Conservation (phyloP, 2,888 invertebrate species). For the Drosophila phalerata region DNA sequence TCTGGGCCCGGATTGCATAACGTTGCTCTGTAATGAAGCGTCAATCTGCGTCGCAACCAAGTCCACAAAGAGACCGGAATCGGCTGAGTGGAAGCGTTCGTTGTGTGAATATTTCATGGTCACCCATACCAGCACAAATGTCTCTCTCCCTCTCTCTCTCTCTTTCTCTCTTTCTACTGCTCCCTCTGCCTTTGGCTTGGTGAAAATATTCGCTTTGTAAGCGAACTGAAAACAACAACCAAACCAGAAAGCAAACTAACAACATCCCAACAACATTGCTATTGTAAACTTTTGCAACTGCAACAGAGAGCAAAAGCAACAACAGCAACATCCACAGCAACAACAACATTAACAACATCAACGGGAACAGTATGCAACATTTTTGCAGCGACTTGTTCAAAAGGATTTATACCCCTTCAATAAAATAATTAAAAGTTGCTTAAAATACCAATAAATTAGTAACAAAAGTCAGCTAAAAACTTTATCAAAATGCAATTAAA, state of each 20-base stretch:
- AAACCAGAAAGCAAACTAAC: slow-evolving; percentile 49
- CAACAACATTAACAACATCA: slow-evolving; percentile 18
- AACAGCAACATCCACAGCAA: not conserved
- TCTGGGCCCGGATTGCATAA: slow-evolving; percentile 63
- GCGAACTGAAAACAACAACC: slow-evolving; percentile 46
- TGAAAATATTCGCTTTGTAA: slow-evolving; percentile 66
- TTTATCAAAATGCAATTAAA: not conserved
- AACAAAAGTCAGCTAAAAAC: not conserved
- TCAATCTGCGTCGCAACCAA: slow-evolving; percentile 75
- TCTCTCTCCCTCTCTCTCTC: not conserved
- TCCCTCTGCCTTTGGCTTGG: slow-evolving; percentile 9
- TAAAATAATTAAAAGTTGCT: not conserved
- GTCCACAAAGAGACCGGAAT: slow-evolving; percentile 70
- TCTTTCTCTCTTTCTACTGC: not conserved
- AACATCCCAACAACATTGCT: slow-evolving; percentile 22
- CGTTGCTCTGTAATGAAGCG: slow-evolving; percentile 71
- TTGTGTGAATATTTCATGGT: slow-evolving; percentile 79
- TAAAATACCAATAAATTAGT: not conserved
- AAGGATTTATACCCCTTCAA: slow-evolving; percentile 16
- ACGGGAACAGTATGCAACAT: slow-evolving; percentile 17
- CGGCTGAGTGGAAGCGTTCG: slow-evolving; percentile 64
- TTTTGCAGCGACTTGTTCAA: slow-evolving; percentile 12
- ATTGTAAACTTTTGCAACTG: slow-evolving; percentile 23
- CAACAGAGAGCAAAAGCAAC: slow-evolving; percentile 10
- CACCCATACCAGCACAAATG: slow-evolving; percentile 60